Evolutionary conservation across 2,888 invertebrate genomes (phyloP), one percentile per base, ranked within the genome.

Genomic region (Luperina nickerlii): DNA sequence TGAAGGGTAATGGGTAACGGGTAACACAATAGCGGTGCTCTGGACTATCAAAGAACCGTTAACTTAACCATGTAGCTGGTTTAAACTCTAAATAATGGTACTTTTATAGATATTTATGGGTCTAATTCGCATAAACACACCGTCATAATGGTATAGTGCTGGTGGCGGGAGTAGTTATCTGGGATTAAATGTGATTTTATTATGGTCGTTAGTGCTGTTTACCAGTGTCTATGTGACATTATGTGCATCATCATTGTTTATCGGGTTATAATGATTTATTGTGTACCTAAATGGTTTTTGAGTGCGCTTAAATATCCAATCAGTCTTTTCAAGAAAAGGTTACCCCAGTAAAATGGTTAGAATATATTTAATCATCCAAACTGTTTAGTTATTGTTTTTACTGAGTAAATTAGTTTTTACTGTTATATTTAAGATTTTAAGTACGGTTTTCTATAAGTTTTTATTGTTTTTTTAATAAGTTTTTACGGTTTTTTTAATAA

Each of bases 21-120:
- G 60, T 65, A 77, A 83, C 51, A 74, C 76, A 83, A 86, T 76
- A 74, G 60, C 42, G 62, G 79, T 66, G 13, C 57, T 82, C 62
- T 69, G 42, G 51, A 13, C 83, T 83, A 83, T 85, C 73, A 86
- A 86, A 80, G 77, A 75, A 48, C 73, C 57, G 32, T 86, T 68
- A 80, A 60, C 62, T 75, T 48, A 62, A 75, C 74, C 66, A 57
- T 70, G 24, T 54, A 65, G 76, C 11, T 51, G 69, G 51, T 86
- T 80, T 67, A 27, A 67, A 77, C 72, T 76, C 11, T 60, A 48
- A 67, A 68, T 74, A 74, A 77, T 75, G 57, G 38, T 60, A 15
- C 45, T 75, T 45, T 60, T 24, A 66, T 18, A 38, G 6, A 66
- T 70, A 18, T 18, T 18, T 60, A 63, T 63, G 51, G 65, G 42